Conservation (phyloP, 2,113 vertebrate species). For the Oriolus oriolus region DNA sequence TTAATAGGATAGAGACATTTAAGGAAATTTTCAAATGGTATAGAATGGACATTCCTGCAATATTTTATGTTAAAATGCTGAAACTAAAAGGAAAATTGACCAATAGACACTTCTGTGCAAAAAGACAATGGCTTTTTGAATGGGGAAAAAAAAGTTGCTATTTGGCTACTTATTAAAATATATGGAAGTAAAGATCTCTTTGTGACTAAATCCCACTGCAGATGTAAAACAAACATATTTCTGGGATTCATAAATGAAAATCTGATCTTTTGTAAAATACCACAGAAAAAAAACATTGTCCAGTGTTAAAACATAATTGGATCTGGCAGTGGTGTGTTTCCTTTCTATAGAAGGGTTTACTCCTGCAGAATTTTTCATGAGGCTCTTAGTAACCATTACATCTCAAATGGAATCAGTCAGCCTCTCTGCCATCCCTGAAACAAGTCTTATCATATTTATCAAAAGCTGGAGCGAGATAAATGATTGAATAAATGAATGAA, state of each 20-base stretch:
- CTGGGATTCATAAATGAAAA: background rate
- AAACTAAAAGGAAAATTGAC: background rate
- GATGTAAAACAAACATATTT: background rate
- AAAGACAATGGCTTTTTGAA: background rate
- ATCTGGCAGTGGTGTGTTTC: background rate
- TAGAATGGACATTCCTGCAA: background rate
- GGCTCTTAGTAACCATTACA: background rate
- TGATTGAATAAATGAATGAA: background rate
- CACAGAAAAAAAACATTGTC: background rate
- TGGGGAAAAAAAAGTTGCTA: background rate
- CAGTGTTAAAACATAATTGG: background rate
- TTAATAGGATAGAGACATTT: background rate
- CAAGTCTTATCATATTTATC: background rate
- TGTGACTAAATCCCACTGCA: background rate
- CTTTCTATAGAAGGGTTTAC: background rate
- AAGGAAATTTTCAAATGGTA: background rate
- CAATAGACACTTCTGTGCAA: background rate
- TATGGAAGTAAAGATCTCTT: background rate
- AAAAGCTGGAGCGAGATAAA: background rate
- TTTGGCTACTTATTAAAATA: background rate
- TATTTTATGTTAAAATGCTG: background rate
- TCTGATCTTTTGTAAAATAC: background rate
- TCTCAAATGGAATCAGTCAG: constrained; percentile 10
- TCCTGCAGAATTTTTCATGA: background rate
- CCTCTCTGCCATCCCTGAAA: background rate